Evolutionary conservation across 2,888 invertebrate species (phyloP), one percentile per base, ranked within the genome.

Genomic region (Merodon equestris): DNA sequence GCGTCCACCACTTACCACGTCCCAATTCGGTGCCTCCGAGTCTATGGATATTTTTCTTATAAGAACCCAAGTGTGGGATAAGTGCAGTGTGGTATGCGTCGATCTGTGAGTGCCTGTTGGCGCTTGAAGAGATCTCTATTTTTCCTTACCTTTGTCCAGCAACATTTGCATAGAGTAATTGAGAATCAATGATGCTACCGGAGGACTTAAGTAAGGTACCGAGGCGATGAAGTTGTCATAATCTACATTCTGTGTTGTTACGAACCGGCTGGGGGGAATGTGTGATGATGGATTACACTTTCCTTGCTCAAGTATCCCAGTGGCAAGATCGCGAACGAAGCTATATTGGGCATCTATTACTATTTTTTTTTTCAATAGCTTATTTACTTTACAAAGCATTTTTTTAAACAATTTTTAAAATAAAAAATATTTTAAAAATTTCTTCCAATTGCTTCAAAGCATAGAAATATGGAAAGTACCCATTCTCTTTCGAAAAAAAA

Each of bases 101-200:
- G 61, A 51, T 50, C 54, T 19, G 48, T 60, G 66, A 51, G 53
- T 64, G 56, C 66, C 7, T 40, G 56, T 40, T 56, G 68, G 40
- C 40, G 40, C 44, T 34, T 70, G 14, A 34, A 75, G 75, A 70
- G 51, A 66, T 50, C 77, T 73, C 61, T 63, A 72, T 71, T 67
- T 76, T 60, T 51, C 54, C 72, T 51, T 44, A 63, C 57, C 63
- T 45, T 71, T 76, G 76, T 71, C 60, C 54, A 72, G 66, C 64
- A 71, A 56, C 67, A 77, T 77, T 77, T 77, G 77, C 77, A 77
- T 77, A 48, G 77, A 77, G 58, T 73, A 73, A 77, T 77, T 77
- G 67, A 77, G 53, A 77, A 77, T 67, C 77, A 77, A 77, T 77
- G 72, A 77, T 47, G 76, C 72, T 77, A 72, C 72, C 72, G 68